Conservation (phyloP, 2,797 vertebrate species). For the Babyrousa celebensis region DNA sequence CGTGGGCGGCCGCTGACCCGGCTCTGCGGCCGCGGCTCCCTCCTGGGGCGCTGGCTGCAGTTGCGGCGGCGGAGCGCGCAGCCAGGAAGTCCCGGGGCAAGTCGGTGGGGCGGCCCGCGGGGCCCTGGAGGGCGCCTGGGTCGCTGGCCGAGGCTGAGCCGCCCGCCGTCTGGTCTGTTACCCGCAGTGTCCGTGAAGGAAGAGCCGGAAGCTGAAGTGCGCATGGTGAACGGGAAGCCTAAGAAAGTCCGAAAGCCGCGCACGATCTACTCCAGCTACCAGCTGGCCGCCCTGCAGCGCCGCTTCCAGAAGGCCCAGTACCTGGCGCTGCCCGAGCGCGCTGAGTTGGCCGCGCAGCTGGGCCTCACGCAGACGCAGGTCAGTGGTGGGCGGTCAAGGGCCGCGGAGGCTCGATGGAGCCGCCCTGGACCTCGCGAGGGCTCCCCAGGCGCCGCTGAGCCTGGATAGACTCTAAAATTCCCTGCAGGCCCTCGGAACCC, state of each 20-base stretch:
- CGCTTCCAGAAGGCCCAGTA: constrained; percentile 99
- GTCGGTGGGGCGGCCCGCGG: background rate
- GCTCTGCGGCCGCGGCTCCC: constrained; percentile 27
- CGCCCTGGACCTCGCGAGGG: background rate
- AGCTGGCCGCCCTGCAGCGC: constrained; percentile 97
- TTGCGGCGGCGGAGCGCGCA: background rate
- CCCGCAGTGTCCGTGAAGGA: constrained; percentile 95
- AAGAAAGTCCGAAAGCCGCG: constrained; percentile 99
- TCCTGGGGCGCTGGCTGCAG: background rate
- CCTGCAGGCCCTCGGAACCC: background rate
- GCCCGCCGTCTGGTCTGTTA: background rate
- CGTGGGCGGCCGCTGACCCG: constrained; percentile 75
- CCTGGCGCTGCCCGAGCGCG: constrained; percentile 97
- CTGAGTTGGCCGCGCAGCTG: constrained; percentile 97
- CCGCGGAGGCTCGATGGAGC: too few species aligned
- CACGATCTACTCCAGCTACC: constrained; percentile 99
- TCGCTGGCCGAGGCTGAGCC: constrained; percentile 38
- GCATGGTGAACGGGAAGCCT: constrained; percentile 99
- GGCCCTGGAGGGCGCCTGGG: background rate
- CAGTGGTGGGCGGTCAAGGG: background rate
- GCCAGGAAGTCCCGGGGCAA: background rate
- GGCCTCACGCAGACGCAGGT: constrained; percentile 99
- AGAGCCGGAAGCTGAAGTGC: constrained; percentile 98
- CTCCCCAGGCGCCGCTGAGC: background rate
- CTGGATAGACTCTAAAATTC: background rate